These are phyloP conservation scores for Anthonomus grandis DNA, from an alignment of 1,140 invertebrate species.

Conservation along the genomic window DNA sequence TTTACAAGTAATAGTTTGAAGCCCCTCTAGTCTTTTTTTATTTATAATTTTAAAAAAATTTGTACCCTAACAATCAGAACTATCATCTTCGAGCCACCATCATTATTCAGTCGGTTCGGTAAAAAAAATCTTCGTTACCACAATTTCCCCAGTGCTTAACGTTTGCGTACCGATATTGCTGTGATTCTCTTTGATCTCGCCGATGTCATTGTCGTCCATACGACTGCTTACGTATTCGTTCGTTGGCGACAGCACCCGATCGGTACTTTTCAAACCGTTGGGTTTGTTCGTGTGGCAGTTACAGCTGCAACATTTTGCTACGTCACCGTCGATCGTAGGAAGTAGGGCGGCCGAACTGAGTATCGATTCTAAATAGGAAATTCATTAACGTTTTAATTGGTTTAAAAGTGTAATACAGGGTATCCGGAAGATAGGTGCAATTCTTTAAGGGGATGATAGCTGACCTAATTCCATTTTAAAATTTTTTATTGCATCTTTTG, in stretches of 20 bases:
- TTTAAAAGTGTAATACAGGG: too few relatives aligned
- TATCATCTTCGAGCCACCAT: too few relatives aligned
- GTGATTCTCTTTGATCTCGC: conserved; percentile 31
- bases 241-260: conserved; percentile 50
- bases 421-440: too few relatives aligned
- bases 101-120: conserved; percentile 55
- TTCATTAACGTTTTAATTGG: too few relatives aligned
- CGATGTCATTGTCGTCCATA: conserved; percentile 19
- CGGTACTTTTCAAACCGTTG: conserved; percentile 43
- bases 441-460: too few relatives aligned
- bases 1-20: not conserved
- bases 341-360: conserved; percentile 70
- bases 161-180: conserved; percentile 70
- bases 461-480: too few relatives aligned
- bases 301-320: conserved; percentile 39
- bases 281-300: conserved; percentile 44
- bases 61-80: not conserved
- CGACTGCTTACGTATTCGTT: conserved; percentile 31
- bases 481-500: too few relatives aligned
- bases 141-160: conserved; percentile 88
- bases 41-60: not conserved
- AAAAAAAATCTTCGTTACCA: conserved; percentile 86
- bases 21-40: not conserved
- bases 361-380: conserved; percentile 72
- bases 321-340: conserved; percentile 44